phyloP scores from a whole-genome alignment of 1,140 invertebrate genomes.

The Polypedilum pembai region DNA sequence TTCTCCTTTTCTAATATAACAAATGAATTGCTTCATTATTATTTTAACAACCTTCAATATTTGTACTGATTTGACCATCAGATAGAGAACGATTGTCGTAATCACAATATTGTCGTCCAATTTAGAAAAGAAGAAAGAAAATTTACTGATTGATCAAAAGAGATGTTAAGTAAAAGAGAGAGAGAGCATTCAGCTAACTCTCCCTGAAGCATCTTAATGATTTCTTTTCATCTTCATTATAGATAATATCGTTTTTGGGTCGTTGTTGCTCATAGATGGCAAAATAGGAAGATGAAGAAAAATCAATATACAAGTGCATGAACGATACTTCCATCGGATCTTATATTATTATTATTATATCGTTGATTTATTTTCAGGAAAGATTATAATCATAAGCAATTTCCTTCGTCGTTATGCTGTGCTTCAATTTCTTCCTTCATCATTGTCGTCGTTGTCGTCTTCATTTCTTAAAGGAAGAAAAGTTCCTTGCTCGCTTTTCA shows the following conservation, averaged over 20 bases:
- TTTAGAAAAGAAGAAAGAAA: background rate
- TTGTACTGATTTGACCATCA: too few relatives aligned
- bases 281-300: background rate
- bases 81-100: too few relatives aligned
- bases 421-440: constrained; percentile 21
- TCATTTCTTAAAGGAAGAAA: background rate
- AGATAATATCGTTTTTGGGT: background rate
- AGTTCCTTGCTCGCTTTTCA: background rate
- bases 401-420: constrained; percentile 25
- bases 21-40: too few relatives aligned
- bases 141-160: constrained; percentile 5
- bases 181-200: background rate
- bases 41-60: too few relatives aligned
- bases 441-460: background rate
- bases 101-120: too few relatives aligned
- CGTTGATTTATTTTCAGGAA: constrained; percentile 23
- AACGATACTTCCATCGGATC: constrained; percentile 16
- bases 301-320: constrained; percentile 12
- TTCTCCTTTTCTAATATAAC: too few relatives aligned
- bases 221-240: constrained; percentile 1
- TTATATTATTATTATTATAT: constrained; percentile 18
- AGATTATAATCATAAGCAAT: constrained; percentile 28
- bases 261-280: background rate
- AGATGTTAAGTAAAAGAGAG: background rate
- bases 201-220: too few relatives aligned